Conservation (phyloP, 1,140 invertebrate species). For the Augochlora pura region DNA sequence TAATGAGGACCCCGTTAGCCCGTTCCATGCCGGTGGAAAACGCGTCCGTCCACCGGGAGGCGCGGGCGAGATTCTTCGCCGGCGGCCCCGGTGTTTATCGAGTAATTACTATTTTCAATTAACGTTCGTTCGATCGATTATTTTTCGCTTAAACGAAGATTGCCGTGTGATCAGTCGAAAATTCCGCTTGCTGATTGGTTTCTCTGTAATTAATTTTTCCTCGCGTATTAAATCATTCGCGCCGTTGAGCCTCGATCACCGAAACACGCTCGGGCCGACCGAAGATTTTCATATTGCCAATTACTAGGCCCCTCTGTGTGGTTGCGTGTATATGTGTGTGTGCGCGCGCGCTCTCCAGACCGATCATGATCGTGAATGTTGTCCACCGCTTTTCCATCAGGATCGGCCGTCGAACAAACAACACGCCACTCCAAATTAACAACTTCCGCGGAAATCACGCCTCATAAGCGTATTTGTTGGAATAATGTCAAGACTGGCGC, state of each 20-base stretch:
- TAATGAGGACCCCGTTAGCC: background rate
- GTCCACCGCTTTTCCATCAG: background rate
- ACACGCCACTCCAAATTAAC: conserved; percentile 1
- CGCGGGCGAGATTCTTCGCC: background rate
- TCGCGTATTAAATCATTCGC: conserved; percentile 22
- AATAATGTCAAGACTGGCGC: background rate
- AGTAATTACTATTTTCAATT: conserved; percentile 41
- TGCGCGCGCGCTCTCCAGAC: too few relatives aligned
- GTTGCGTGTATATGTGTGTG: background rate
- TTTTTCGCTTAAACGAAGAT: conserved; percentile 26
- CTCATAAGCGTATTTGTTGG: background rate
- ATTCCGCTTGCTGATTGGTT: conserved; percentile 17
- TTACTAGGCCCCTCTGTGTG: conserved; percentile 9
- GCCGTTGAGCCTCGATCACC: conserved; percentile 5
- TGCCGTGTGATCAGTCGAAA: conserved; percentile 15
- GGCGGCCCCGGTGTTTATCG: conserved; percentile 11
- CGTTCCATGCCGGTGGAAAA: background rate
- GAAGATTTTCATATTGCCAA: conserved; percentile 22
- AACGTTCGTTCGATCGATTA: conserved; percentile 14
- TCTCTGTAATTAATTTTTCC: conserved; percentile 36
- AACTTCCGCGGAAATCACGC: background rate
- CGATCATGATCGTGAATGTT: background rate
- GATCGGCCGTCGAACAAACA: conserved; percentile 7
- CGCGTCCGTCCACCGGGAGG: too few relatives aligned
- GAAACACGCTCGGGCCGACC: background rate